Evolutionary conservation across 2,888 invertebrate species (phyloP), one percentile per base, ranked within the genome.

Genomic region (Ptilodon capucinus): DNA sequence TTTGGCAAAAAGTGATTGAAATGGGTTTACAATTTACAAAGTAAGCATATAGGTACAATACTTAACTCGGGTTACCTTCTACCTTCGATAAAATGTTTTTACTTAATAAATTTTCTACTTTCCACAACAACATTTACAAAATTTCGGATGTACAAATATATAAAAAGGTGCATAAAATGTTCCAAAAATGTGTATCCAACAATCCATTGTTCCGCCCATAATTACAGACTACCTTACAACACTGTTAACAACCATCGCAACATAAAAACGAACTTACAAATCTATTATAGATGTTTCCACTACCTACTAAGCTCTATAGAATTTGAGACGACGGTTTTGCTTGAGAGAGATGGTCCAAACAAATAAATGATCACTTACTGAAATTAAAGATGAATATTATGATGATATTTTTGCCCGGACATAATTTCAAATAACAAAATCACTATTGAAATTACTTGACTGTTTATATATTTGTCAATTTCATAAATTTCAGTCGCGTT

Each of bases 111-210:
- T 63, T 58, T 67, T 64, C 74, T 77, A 77, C 69, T 64, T 62
- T 66, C 74, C 73, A 76, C 80, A 83, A 84, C 78, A 84, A 84
- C 81, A 80, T 74, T 78, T 84, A 84, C 79, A 84, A 83, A 83
- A 83, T 74, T 61, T 44, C 67, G 71, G 75, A 83, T 84, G 81
- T 88, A 88, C 83, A 90, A 87, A 86, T 88, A 84, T 88, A 84
- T 87, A 88, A 87, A 85, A 79, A 88, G 82, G 86, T 88, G 88
- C 88, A 81, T 87, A 88, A 89, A 90, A 82, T 81, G 84, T 86
- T 89, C 84, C 86, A 89, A 89, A 90, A 89, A 82, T 82, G 85
- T 84, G 83, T 80, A 38, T 64, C 72, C 74, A 80, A 81, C 81
- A 72, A 75, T 79, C 64, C 73, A 66, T 75, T 76, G 67, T 65